Evolutionary conservation across 2,797 vertebrate genomes (phyloP).

Genomic region (Peromyscus melanophrys): DNA sequence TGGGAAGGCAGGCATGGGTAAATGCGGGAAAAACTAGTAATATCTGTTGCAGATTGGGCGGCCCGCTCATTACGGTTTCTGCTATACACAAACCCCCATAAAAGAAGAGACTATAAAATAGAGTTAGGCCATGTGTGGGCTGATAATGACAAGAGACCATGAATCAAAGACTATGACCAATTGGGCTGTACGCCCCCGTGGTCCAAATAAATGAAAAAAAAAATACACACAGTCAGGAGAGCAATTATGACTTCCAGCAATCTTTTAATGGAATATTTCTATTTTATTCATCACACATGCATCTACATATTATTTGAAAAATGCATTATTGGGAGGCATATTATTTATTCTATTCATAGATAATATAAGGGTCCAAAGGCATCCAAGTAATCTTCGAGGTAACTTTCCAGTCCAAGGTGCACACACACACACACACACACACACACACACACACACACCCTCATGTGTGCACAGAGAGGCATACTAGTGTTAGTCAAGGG

Average conservation of each 20-base stretch:
- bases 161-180: conserved; percentile 55
- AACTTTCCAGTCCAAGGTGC: neutral
- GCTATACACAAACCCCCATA: neutral
- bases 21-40: neutral
- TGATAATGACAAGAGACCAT: conserved; percentile 31
- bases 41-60: neutral
- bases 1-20: neutral
- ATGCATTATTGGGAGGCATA: neutral
- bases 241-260: neutral
- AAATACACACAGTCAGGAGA: neutral
- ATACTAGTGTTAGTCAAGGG: neutral
- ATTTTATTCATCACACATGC: conserved; percentile 30
- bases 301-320: conserved; percentile 12
- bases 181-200: neutral
- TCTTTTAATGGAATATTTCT: conserved; percentile 46
- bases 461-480: neutral
- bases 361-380: neutral
- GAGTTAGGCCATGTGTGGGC: conserved; percentile 33
- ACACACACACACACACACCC: neutral
- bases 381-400: conserved; percentile 40
- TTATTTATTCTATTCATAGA: conserved; percentile 32
- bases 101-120: conserved; percentile 46
- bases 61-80: neutral
- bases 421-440: neutral
- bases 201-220: conserved; percentile 53